These are phyloP conservation scores for Aleiodes testaceus DNA, from an alignment of 2,888 invertebrate species.

Conservation along the genomic window DNA sequence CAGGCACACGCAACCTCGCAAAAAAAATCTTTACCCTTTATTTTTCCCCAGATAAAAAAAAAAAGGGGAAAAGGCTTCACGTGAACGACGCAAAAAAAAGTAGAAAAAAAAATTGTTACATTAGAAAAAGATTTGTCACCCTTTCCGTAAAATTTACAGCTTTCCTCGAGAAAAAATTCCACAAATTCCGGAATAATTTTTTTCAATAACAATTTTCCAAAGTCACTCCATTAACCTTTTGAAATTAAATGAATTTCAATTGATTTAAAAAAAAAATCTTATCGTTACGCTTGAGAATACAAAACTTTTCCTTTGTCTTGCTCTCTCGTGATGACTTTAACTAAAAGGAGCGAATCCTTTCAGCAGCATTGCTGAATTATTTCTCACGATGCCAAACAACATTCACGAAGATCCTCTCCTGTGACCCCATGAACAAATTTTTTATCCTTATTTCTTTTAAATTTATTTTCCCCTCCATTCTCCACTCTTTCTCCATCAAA, in stretches of 20 bases:
- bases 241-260: no score
- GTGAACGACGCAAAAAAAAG: neutral
- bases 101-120: constrained; percentile 21
- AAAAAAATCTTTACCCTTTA: constrained; percentile 10
- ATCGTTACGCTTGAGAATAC: neutral
- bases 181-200: no score
- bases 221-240: no score
- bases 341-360: constrained; percentile 13
- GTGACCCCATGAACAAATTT: constrained; percentile 4
- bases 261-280: neutral
- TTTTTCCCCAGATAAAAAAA: neutral
- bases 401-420: neutral
- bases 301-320: neutral
- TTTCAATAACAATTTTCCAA: no score
- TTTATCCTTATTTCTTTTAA: neutral
- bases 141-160: neutral
- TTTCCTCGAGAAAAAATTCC: neutral
- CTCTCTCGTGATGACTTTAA: neutral
- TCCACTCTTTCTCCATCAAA: constrained; percentile 2
- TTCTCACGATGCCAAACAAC: constrained; percentile 17
- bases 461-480: neutral
- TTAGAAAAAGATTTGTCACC: constrained; percentile 14
- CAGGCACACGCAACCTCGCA: constrained; percentile 2
- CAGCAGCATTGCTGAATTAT: neutral
- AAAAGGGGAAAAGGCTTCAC: neutral